Evolutionary conservation across 2,797 vertebrate species (phyloP).

Genomic region (Aulostomus chinensis): DNA sequence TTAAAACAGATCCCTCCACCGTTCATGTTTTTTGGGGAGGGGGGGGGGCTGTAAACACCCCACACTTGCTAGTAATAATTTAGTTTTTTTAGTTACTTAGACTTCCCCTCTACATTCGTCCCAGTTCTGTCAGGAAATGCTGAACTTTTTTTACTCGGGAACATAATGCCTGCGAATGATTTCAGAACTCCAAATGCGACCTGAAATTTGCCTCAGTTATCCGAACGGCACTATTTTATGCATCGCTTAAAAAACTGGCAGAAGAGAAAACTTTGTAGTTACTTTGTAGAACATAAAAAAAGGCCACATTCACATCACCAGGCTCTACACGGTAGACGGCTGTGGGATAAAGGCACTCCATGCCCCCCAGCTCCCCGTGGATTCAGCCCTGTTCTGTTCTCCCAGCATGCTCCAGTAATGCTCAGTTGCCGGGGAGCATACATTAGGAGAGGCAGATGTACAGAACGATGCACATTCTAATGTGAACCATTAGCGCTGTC

Average conservation of each 20-base stretch:
- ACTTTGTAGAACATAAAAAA: conserved; percentile 36
- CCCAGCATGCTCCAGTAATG: conserved; percentile 44
- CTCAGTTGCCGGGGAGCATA: conserved; percentile 21
- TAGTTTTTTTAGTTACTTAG: conserved; percentile 16
- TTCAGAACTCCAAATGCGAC: conserved; percentile 32
- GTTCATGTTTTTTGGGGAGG: conserved; percentile 3
- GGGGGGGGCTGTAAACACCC: conserved; percentile 18
- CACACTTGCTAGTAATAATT: conserved; percentile 1
- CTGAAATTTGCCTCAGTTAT: conserved; percentile 20
- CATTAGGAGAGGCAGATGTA: conserved; percentile 13
- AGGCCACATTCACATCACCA: no score
- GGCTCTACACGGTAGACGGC: conserved; percentile 4
- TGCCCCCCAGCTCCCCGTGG: conserved; percentile 30
- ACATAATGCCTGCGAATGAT: conserved; percentile 19
- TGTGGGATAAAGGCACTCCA: conserved; percentile 28
- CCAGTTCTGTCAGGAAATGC: conserved; percentile 53
- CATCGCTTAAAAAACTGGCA: conserved; percentile 16
- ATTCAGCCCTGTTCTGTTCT: conserved; percentile 22
- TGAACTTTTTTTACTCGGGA: conserved; percentile 38
- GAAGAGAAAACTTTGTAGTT: conserved; percentile 12
- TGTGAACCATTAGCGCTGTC: conserved; percentile 34
- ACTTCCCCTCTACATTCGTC: conserved; percentile 24
- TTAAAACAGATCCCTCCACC: conserved; percentile 7
- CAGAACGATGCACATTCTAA: conserved; percentile 7
- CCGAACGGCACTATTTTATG: conserved; percentile 30